These are phyloP conservation scores for Tetragnatha montana DNA, from an alignment of 2,888 invertebrate genomes.

Conservation along the genomic window DNA sequence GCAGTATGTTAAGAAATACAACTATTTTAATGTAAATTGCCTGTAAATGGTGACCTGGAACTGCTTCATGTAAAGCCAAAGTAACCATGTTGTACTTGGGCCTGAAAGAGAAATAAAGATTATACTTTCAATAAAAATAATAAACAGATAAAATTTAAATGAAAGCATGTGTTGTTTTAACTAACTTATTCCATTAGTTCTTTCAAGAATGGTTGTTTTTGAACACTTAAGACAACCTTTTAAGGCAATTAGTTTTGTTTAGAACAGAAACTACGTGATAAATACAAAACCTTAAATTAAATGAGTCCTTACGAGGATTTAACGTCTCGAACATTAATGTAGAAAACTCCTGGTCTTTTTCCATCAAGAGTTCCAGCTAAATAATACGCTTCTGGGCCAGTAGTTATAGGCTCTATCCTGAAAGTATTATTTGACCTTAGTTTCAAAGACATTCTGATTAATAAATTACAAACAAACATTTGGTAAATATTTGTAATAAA, in stretches of 20 bases:
- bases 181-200: too few species aligned
- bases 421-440: neutral
- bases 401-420: constrained; percentile 54
- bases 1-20: neutral
- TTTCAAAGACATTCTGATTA: too few species aligned
- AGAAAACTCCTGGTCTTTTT: constrained; percentile 74
- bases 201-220: too few species aligned
- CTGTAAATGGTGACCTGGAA: constrained; percentile 77
- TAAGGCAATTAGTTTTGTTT: too few species aligned
- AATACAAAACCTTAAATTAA: constrained; percentile 19
- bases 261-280: too few species aligned
- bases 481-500: neutral
- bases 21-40: constrained; percentile 63
- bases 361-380: constrained; percentile 74
- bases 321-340: constrained; percentile 74
- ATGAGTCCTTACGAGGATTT: constrained; percentile 73
- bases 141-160: too few species aligned
- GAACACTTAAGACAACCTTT: too few species aligned
- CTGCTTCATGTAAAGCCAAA: constrained; percentile 76
- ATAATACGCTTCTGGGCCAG: constrained; percentile 74
- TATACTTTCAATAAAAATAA: neutral
- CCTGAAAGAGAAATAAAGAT: constrained; percentile 72
- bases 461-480: neutral
- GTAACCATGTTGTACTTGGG: constrained; percentile 76
- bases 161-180: too few species aligned